A percentile compares a stretch with the other conserved stretches of the same genome.
These are phyloP conservation scores for Tenthredo mesomela DNA, from an alignment of 2,888 invertebrate species.

Conservation along the genomic window DNA sequence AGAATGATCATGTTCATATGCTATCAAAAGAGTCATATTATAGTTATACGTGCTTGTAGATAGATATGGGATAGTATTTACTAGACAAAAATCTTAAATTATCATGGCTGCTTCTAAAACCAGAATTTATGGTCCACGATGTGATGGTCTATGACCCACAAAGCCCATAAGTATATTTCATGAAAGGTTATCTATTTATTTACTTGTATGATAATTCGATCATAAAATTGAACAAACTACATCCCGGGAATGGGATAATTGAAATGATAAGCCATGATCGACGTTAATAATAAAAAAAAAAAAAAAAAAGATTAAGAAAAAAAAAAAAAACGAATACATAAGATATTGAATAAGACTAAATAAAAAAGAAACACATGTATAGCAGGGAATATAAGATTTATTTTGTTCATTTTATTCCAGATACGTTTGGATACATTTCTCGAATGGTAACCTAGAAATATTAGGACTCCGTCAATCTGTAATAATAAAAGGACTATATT, in stretches of 20 bases:
- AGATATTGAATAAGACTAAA: background rate
- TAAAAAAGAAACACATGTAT: background rate
- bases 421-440: too few relatives aligned
- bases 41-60: background rate
- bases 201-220: background rate
- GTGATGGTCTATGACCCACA: background rate
- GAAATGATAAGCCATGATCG: background rate
- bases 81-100: background rate
- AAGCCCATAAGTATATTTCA: background rate
- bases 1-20: background rate
- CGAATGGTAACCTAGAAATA: too few relatives aligned
- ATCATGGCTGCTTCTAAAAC: background rate
- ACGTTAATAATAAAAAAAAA: background rate
- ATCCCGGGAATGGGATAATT: background rate
- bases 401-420: background rate
- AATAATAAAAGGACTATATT: background rate
- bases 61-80: background rate
- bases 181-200: background rate
- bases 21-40: background rate
- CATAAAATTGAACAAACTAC: background rate
- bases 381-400: background rate
- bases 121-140: conserved; percentile 14
- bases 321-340: too few relatives aligned
- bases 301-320: too few relatives aligned
- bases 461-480: too few relatives aligned